phyloP scores from a whole-genome alignment of 1,140 invertebrate genomes.

The Diprion similis region DNA sequence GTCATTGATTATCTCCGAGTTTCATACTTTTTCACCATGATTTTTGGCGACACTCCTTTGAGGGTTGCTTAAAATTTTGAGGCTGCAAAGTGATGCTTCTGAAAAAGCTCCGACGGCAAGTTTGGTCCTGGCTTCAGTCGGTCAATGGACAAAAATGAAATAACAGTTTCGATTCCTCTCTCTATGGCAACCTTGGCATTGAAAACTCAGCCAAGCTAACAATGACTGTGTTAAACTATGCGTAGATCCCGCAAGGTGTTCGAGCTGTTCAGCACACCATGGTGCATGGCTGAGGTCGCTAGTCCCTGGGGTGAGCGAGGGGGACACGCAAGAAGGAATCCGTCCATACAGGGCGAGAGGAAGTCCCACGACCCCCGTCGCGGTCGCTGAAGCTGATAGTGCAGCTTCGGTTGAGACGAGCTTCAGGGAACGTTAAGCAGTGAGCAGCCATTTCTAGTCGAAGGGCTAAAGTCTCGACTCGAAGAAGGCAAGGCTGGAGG shows the following conservation, averaged over 20 bases:
- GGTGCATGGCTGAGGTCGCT: not conserved
- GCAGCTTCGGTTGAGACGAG: not conserved
- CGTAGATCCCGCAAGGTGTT: constrained; percentile 36
- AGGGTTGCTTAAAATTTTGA: no score
- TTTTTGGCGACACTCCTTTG: no score
- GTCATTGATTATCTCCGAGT: no score
- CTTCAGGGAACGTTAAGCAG: not conserved
- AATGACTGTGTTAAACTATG: constrained; percentile 39
- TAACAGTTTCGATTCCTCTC: no score
- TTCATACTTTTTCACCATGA: no score
- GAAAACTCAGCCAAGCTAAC: constrained; percentile 25
- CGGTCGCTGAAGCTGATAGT: constrained; percentile 1
- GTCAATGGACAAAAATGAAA: no score
- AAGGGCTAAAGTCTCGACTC: no score
- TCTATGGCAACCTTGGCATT: constrained; percentile 42
- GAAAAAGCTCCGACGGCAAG: no score
- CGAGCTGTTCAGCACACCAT: constrained; percentile 3
- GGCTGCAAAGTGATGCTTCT: no score
- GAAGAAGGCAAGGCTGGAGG: no score
- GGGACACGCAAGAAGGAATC: not conserved
- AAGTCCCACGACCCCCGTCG: not conserved
- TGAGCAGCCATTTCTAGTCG: not conserved
- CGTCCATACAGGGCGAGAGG: not conserved
- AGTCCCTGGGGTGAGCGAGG: not conserved
- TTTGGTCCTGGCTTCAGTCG: no score